Percentiles rank a stretch among this genome's conserved stretches.
These are phyloP conservation scores for Parnassius mnemosyne DNA, from an alignment of 2,888 invertebrate species.

Conservation along the genomic window DNA sequence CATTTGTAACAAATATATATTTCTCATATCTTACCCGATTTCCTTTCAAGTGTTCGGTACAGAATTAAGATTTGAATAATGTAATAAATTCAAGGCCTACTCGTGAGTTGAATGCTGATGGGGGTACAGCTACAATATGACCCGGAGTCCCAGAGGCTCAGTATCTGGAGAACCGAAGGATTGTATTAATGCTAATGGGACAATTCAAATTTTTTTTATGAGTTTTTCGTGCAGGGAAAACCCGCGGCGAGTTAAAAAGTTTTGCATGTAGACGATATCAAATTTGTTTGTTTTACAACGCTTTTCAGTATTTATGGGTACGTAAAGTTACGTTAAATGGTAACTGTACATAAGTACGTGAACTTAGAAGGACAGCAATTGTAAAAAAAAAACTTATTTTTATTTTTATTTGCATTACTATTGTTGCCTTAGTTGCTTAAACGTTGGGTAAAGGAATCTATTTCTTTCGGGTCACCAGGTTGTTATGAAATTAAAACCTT, in stretches of 20 bases:
- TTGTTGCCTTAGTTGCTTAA: too few species aligned
- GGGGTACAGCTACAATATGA: conserved; percentile 7
- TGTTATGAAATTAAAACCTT: too few species aligned
- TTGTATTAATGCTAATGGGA: conserved; percentile 21
- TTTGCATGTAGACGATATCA: conserved; percentile 11
- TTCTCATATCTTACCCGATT: conserved; percentile 5
- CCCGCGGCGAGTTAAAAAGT: conserved; percentile 15
- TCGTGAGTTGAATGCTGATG: conserved; percentile 20
- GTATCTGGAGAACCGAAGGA: conserved; percentile 4
- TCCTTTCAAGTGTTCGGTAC: conserved; percentile 5
- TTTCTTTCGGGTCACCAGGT: too few species aligned
- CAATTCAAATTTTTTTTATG: conserved; percentile 25
- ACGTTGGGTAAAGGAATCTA: too few species aligned
- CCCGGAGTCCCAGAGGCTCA: conserved; percentile 10
- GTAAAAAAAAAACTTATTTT: too few species aligned
- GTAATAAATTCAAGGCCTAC: conserved; percentile 16
- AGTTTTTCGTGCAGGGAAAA: conserved; percentile 25
- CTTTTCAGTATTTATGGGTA: too few species aligned
- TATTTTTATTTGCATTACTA: too few species aligned
- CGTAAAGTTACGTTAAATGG: too few species aligned
- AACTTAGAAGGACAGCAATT: too few species aligned
- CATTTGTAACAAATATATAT: too few species aligned
- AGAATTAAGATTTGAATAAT: conserved; percentile 21
- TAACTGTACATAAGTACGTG: too few species aligned
- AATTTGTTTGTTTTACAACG: too few species aligned